Evolutionary conservation across 1,140 invertebrate species (phyloP).

Genomic region (Neodiprion fabricii): DNA sequence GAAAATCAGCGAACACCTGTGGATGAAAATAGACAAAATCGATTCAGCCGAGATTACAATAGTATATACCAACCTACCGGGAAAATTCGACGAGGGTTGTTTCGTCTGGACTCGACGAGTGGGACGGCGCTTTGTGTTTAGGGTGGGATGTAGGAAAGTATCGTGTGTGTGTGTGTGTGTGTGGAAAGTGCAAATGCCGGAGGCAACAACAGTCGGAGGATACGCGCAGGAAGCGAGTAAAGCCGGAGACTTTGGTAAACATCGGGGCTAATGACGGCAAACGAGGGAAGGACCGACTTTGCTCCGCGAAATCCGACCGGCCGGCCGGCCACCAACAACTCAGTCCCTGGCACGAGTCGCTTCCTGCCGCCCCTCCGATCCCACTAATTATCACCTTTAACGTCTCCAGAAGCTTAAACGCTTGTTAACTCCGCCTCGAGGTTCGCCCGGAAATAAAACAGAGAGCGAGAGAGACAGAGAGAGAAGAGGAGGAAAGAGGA

Average conservation of each 20-base stretch:
- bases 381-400: conserved; percentile 4
- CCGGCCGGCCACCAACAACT: too few relatives aligned
- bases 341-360: neutral
- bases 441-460: neutral
- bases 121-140: neutral
- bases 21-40: too few relatives aligned
- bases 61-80: too few relatives aligned
- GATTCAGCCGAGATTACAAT: too few relatives aligned
- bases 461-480: too few relatives aligned
- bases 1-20: too few relatives aligned
- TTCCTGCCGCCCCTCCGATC: neutral
- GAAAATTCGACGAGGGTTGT: too few relatives aligned
- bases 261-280: conserved; percentile 3
- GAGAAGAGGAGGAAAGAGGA: too few relatives aligned
- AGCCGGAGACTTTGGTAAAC: conserved; percentile 1
- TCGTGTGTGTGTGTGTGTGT: too few relatives aligned
- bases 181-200: neutral
- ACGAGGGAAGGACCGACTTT: neutral
- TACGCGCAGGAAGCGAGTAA: neutral
- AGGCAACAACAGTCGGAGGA: neutral
- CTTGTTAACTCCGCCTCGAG: neutral
- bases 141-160: too few relatives aligned
- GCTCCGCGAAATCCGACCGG: too few relatives aligned
- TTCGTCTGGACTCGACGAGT: too few relatives aligned
- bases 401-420: neutral